Evolutionary conservation across 2,797 vertebrate genomes (phyloP), one percentile per base, ranked within the genome.

Genomic region (Cyclura pinguis): DNA sequence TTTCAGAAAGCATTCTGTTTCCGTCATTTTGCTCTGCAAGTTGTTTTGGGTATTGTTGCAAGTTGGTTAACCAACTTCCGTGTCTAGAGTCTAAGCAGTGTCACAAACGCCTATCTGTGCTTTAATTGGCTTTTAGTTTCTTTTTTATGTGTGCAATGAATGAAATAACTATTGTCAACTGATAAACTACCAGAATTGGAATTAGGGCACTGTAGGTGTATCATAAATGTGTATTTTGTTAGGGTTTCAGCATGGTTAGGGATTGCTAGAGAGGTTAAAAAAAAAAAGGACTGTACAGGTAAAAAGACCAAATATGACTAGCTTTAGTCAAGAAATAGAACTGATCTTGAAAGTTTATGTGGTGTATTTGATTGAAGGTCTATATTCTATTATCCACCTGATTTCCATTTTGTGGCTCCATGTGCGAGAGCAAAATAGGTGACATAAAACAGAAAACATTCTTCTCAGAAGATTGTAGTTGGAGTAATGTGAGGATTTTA

Each of bases 161-260:
- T 0, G 42, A 50, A 42, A 0, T 50, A 0, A 0, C 85, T 73
- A 4, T 0, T 0, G 6, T 47, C 74, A 35, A 35, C 0, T 0
- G 0, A 38, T 78, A 3, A 64, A n/a, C 0, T 3, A 0, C 35
- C 16, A 1, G 88, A 8, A 80, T 32, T 64, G 67, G 85, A 47
- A 74, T 95, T 59, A 78, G 92, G 88, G 90, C 89, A 93, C 24
- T 90, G 95, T 84, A 14, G 67, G 0, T 84, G 76, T 73, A 82
- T 94, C 92, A 89, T 95, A 92, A 95, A 93, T 94, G 89, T 95
- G 94, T 95, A 88, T 92, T 95, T 95, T 96, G 92, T 94, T 93
- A 86, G 74, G 74, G 73, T 0, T 0, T 4, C 0, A 0, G 12
- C 7, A 78, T 91, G 89, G 57, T 93, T 91, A n/a, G 27, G 91